Evolutionary conservation across 2,113 vertebrate genomes (phyloP).

Genomic region (Ageneiosus marmoratus): DNA sequence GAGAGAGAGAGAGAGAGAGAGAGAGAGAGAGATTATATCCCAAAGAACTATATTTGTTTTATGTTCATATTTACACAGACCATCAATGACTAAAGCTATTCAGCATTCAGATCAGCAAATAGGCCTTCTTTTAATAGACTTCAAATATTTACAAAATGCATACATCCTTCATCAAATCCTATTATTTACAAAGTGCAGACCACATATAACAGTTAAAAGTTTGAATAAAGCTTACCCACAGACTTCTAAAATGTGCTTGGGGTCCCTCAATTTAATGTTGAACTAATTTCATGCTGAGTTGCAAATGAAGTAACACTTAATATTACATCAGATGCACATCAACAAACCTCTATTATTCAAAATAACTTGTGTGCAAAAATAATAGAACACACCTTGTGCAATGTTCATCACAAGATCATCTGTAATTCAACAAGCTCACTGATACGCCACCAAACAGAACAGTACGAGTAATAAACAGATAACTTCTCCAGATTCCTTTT

Average conservation of each 20-base stretch:
- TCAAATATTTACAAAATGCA: constrained; percentile 81
- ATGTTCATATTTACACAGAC: neutral
- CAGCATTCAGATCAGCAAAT: constrained; percentile 58
- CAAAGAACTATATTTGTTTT: no score
- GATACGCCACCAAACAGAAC: constrained; percentile 8
- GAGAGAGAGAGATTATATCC: no score
- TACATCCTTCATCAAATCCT: constrained; percentile 6
- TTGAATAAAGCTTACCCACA: constrained; percentile 56
- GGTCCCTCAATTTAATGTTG: constrained; percentile 48
- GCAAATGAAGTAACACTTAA: constrained; percentile 77
- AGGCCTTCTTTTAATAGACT: constrained; percentile 74
- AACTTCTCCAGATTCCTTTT: neutral
- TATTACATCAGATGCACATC: constrained; percentile 76
- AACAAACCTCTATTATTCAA: constrained; percentile 76
- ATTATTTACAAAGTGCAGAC: constrained; percentile 19
- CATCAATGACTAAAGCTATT: neutral
- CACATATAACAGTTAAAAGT: constrained; percentile 56
- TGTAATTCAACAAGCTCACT: neutral
- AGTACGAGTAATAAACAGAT: constrained; percentile 12
- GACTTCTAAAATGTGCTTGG: constrained; percentile 64
- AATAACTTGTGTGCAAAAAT: constrained; percentile 80
- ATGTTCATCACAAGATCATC: neutral
- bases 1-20: no score
- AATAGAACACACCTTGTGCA: constrained; percentile 23
- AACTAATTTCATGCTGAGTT: constrained; percentile 74